A percentile compares a stretch with the other conserved stretches of the same genome.
Conservation (phyloP, 1,140 invertebrate genomes). For the Drosophila mojavensis region DNA sequence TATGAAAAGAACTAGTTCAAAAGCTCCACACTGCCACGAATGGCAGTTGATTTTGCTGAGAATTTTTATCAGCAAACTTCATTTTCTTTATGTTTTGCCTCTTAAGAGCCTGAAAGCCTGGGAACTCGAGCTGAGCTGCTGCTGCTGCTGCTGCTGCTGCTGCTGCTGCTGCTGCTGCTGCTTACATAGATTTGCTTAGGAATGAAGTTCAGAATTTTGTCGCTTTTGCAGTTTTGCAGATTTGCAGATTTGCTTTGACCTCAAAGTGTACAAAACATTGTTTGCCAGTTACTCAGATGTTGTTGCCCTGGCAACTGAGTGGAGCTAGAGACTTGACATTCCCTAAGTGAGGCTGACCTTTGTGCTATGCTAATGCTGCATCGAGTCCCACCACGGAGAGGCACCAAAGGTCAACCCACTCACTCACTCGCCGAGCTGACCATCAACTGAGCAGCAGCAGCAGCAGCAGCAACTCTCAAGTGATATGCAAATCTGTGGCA, state of each 20-base stretch:
- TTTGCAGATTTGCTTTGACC: neutral
- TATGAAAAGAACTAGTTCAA: too few species aligned
- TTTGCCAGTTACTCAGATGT: neutral
- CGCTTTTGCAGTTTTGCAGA: neutral
- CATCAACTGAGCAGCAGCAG: conserved; percentile 20
- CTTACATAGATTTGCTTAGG: neutral
- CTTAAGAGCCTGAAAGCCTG: neutral
- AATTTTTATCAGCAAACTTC: too few species aligned
- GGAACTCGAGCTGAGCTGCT: neutral
- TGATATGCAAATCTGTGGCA: conserved; percentile 45
- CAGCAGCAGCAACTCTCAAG: conserved; percentile 10
- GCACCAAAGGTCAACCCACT: conserved; percentile 22
- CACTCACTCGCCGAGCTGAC: conserved; percentile 14
- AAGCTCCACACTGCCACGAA: too few species aligned
- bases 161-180: neutral
- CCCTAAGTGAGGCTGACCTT: conserved; percentile 8
- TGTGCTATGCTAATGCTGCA: conserved; percentile 5
- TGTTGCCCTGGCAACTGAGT: neutral
- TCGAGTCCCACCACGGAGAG: conserved; percentile 12
- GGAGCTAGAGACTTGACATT: conserved; percentile 1
- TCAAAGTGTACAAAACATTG: neutral
- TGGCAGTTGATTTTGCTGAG: too few species aligned
- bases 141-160: too few species aligned
- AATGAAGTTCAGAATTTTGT: neutral
- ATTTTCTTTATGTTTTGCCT: neutral